Conservation (phyloP, 2,797 vertebrate species). For the Triplophysa bombifrons region DNA sequence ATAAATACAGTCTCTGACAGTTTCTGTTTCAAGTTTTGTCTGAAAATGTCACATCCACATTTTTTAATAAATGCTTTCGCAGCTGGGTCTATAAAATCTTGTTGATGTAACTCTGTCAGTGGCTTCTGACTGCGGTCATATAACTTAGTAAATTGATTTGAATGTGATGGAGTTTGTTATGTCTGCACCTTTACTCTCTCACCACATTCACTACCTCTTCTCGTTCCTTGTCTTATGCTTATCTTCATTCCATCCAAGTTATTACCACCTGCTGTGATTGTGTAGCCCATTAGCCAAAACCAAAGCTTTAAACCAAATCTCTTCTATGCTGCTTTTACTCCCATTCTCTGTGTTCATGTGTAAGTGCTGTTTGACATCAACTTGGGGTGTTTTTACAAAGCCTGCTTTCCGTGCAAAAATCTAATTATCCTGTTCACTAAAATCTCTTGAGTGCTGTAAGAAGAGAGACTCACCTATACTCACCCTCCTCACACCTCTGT, state of each 20-base stretch:
- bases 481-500: constrained; percentile 56
- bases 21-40: too few species aligned
- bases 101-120: constrained; percentile 30
- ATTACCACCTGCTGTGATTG: background rate
- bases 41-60: too few species aligned
- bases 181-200: background rate
- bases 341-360: constrained; percentile 35
- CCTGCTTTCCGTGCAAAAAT: constrained; percentile 66
- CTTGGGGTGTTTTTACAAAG: background rate
- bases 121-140: constrained; percentile 35
- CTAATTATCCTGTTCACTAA: constrained; percentile 60
- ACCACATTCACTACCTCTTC: background rate
- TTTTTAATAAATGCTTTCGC: constrained; percentile 43
- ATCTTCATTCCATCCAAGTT: background rate
- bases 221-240: background rate
- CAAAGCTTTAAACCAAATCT: background rate
- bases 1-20: too few species aligned
- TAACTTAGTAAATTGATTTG: constrained; percentile 54
- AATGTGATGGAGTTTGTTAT: constrained; percentile 50
- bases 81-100: constrained; percentile 49
- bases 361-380: background rate
- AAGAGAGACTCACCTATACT: constrained; percentile 65
- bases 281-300: background rate
- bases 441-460: constrained; percentile 64
- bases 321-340: constrained; percentile 42